phyloP scores from a whole-genome alignment of 1,140 invertebrate species.

The Oppia nitens region DNA sequence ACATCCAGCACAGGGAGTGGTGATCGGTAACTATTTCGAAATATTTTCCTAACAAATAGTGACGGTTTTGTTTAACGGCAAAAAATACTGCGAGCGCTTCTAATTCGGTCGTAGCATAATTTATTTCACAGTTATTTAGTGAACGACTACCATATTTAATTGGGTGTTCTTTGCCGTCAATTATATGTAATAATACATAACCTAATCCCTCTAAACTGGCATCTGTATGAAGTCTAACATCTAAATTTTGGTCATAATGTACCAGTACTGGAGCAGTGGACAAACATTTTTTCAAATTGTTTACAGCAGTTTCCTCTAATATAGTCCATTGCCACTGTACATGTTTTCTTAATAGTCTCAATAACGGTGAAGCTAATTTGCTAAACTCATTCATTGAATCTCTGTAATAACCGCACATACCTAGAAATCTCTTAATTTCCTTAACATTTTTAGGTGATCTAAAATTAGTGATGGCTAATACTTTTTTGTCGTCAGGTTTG shows the following conservation, averaged over 20 bases:
- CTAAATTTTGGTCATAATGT: constrained; percentile 13
- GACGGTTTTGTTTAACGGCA: constrained; percentile 19
- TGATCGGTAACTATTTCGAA: constrained; percentile 23
- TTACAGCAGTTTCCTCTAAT: constrained; percentile 24
- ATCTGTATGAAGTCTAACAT: constrained; percentile 16
- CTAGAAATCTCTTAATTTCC: constrained; percentile 31
- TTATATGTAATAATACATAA: constrained; percentile 13
- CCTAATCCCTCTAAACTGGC: constrained; percentile 18
- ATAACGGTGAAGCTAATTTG: constrained; percentile 17
- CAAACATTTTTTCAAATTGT: constrained; percentile 28
- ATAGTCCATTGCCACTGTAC: constrained; percentile 6
- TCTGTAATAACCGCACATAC: constrained; percentile 24
- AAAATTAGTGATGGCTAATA: constrained; percentile 10
- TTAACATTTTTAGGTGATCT: constrained; percentile 18
- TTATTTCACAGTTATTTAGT: constrained; percentile 13
- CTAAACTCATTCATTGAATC: constrained; percentile 19
- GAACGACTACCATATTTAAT: constrained; percentile 14
- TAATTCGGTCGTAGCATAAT: constrained; percentile 18
- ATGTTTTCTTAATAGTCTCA: constrained; percentile 19
- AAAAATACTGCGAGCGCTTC: constrained; percentile 22
- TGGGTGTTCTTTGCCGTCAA: constrained; percentile 3
- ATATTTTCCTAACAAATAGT: constrained; percentile 20
- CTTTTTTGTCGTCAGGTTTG: constrained; percentile 16
- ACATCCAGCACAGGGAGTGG: constrained; percentile 18
- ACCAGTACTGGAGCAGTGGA: constrained; percentile 11